Evolutionary conservation across 2,113 vertebrate genomes (phyloP).

Genomic region (Hoplias malabaricus): DNA sequence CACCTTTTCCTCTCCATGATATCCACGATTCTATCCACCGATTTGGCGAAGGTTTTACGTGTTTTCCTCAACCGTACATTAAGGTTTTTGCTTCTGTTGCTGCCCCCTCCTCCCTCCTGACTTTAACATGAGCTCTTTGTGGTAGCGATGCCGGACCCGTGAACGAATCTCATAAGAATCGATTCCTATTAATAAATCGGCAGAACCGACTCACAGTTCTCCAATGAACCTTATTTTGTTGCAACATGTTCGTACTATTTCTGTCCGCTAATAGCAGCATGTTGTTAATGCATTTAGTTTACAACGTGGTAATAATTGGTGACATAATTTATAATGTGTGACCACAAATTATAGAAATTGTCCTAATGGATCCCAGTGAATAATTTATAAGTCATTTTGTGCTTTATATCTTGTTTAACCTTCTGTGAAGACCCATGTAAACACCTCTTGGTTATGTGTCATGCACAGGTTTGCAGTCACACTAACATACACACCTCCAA

Average conservation of each 20-base stretch:
- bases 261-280: too few species aligned
- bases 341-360: too few species aligned
- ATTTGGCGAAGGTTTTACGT: not conserved
- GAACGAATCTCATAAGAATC: not conserved
- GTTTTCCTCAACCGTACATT: not conserved
- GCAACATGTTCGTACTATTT: too few species aligned
- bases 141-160: not conserved
- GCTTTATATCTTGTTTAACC: too few species aligned
- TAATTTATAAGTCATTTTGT: too few species aligned
- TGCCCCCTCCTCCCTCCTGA: slow-evolving; percentile 22
- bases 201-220: not conserved
- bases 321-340: too few species aligned
- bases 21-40: not conserved
- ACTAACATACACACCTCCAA: too few species aligned
- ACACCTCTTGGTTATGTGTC: too few species aligned
- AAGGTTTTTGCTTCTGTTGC: not conserved
- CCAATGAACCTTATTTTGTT: not conserved
- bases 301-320: not conserved
- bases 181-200: slow-evolving; percentile 8
- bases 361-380: too few species aligned
- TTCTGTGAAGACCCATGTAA: too few species aligned
- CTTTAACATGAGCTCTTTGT: not conserved
- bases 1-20: slow-evolving; percentile 91
- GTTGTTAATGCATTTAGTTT: too few species aligned
- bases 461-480: too few species aligned